Evolutionary conservation across 2,888 invertebrate genomes (phyloP).

Genomic region (Steinernema scapterisci): DNA sequence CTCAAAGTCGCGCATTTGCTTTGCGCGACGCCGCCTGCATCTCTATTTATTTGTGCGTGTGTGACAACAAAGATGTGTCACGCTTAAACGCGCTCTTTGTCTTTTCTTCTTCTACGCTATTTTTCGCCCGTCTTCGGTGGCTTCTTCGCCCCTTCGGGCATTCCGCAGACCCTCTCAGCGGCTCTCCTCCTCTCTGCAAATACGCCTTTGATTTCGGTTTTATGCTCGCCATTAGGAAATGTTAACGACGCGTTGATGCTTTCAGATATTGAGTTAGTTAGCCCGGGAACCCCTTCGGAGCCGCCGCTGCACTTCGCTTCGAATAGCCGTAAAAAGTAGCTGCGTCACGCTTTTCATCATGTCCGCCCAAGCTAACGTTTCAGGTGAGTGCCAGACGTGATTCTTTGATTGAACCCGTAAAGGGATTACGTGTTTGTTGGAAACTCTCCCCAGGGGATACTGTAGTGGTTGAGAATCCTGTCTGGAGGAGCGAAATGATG

Average conservation of each 20-base stretch:
- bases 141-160: constrained; percentile 12
- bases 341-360: not conserved
- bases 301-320: not conserved
- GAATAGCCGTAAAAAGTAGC: not conserved
- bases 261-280: constrained; percentile 30
- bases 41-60: constrained; percentile 25
- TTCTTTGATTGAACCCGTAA: no score
- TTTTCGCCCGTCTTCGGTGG: not conserved
- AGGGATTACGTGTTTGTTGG: no score
- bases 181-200: constrained; percentile 21
- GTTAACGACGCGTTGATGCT: constrained; percentile 29
- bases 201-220: constrained; percentile 30
- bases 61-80: constrained; percentile 24
- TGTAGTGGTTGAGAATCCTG: no score
- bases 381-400: no score
- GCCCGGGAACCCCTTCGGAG: not conserved
- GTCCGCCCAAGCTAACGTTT: constrained; percentile 9
- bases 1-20: not conserved
- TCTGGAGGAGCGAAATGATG: no score
- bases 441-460: no score
- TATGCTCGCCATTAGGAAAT: constrained; percentile 32
- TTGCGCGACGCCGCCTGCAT: constrained; percentile 11
- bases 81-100: constrained; percentile 28
- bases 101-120: not conserved
- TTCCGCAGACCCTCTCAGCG: constrained; percentile 6